Evolutionary conservation across 2,888 invertebrate species (phyloP), one percentile per base, ranked within the genome.

Genomic region (Tryphoninae sp.): DNA sequence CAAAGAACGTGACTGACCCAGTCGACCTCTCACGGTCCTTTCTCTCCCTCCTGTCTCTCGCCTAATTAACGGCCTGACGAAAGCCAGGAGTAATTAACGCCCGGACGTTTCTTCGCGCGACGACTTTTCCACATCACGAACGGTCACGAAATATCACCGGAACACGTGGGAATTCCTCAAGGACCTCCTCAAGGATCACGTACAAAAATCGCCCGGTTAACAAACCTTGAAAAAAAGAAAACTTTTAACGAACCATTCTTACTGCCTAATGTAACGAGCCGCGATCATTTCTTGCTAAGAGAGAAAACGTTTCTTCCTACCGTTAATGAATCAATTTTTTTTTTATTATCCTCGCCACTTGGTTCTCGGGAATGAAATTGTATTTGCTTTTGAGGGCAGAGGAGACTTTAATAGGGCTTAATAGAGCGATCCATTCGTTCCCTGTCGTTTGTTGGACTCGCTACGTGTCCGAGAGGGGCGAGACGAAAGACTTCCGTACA

Each of bases 21-120:
- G 16, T 73, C 64, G 73, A 72, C 64, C 62, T 67, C 67, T 64
- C 58, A 16, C n/a, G 23, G 26, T 55, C 58, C 55, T 51, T 65
- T 77, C 53, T 65, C 58, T 55, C 58, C 61, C 40, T 55, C 61
- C 68, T 16, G 45, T 67, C 11, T 72, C 83, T 85, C 86, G 84
- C 67, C 86, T 90, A 90, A 90, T 91, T 90, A 89, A 90, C 86
- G 88, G 86, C 85, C 86, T 86, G 90, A 89, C 88, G 90, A 89
- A 90, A 90, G 87, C 83, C 83, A 84, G 13, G 81, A 84, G 83
- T 89, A 84, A 89, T 89, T 88, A 88, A 87, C 87, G 87, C 85
- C 86, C 81, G 62, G 53, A 68, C 80, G 84, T 84, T 88, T 89
- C 87, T 89, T 88, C 86, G 76, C 82, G 55, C 75, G 64, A 73